Conservation (phyloP, 1,140 invertebrate species). For the Lucilia cuprina region DNA sequence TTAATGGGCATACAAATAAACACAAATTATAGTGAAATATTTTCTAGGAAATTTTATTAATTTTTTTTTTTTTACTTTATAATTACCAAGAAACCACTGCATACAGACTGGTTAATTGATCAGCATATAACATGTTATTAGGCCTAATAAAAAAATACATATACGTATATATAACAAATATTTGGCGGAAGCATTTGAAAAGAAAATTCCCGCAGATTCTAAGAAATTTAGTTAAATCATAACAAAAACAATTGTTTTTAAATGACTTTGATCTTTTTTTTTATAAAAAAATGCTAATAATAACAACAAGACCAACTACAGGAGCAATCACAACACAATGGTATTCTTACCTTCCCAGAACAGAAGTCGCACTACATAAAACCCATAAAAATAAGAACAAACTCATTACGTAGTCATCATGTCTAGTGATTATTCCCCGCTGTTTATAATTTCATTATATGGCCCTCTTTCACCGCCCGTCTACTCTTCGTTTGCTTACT, state of each 20-base stretch:
- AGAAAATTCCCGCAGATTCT: not conserved
- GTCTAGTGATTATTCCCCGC: not conserved
- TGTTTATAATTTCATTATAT: not conserved
- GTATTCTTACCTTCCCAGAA: not conserved
- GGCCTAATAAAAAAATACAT: not conserved
- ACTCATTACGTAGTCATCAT: constrained; percentile 14
- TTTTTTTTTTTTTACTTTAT: not conserved
- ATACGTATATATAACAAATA: not conserved
- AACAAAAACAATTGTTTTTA: not conserved
- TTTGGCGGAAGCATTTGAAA: constrained; percentile 3
- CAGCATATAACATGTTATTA: not conserved
- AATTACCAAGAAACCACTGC: not conserved
- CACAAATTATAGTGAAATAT: not conserved
- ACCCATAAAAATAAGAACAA: not conserved
- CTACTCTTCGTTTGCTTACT: not conserved
- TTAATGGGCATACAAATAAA: not conserved
- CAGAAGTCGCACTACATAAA: not conserved
- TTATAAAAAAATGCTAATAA: not conserved
- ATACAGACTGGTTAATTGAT: not conserved
- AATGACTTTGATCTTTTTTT: not conserved
- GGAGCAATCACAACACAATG: not conserved
- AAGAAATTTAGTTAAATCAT: constrained; percentile 3
- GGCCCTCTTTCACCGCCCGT: no score
- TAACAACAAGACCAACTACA: not conserved
- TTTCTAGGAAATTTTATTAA: not conserved